These are phyloP conservation scores for Lathamus discolor DNA, from an alignment of 2,113 vertebrate species.

Conservation along the genomic window DNA sequence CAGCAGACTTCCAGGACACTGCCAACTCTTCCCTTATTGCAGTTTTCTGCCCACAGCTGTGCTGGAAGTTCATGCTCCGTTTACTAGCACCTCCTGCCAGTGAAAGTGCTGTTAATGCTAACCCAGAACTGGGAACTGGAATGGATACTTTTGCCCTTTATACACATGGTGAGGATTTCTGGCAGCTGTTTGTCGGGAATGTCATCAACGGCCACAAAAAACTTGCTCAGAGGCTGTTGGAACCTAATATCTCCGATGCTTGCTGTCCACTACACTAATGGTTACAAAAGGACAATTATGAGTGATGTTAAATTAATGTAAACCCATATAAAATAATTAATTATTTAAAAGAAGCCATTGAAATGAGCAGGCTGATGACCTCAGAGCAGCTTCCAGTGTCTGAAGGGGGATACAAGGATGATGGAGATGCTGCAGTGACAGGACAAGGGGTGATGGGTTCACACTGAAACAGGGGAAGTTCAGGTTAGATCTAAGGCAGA, in stretches of 20 bases:
- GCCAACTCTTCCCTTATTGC: not conserved
- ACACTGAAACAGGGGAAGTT: not conserved
- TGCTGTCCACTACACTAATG: not conserved
- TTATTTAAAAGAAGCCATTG: not conserved
- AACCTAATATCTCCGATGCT: not conserved
- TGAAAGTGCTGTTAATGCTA: not conserved
- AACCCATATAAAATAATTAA: not conserved
- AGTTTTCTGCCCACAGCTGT: conserved; percentile 20
- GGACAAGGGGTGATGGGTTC: not conserved
- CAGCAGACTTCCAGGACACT: not conserved
- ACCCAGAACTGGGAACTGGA: not conserved
- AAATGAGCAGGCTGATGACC: not conserved
- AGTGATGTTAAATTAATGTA: not conserved
- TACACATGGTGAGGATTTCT: not conserved
- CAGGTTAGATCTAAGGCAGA: not conserved
- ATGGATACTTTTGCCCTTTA: not conserved
- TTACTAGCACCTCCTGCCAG: not conserved
- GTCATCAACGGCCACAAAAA: not conserved
- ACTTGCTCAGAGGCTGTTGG: not conserved
- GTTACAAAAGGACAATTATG: not conserved
- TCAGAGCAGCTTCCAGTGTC: not conserved
- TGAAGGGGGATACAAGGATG: not conserved
- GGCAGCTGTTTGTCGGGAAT: not conserved
- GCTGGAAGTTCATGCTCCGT: not conserved
- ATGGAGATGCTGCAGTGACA: not conserved